Evolutionary conservation across 2,113 vertebrate species (phyloP).

Genomic region (Thymallus thymallus): DNA sequence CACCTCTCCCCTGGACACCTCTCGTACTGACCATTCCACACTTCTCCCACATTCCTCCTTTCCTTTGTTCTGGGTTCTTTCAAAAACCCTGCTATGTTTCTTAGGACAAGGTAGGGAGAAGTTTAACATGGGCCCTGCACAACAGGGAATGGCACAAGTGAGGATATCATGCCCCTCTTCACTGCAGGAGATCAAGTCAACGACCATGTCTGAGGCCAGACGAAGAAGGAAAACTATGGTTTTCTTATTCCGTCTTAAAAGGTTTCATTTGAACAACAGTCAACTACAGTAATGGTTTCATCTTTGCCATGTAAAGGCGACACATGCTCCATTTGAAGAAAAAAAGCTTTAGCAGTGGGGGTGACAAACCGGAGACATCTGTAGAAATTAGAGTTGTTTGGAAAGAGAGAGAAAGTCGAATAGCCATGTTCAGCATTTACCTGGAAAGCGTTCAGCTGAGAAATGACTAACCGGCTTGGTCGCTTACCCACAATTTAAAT

Average conservation of each 20-base stretch:
- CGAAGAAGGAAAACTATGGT: constrained; percentile 25
- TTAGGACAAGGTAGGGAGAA: neutral
- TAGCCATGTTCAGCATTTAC: constrained; percentile 62
- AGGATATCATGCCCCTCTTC: neutral
- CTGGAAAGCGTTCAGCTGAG: constrained; percentile 59
- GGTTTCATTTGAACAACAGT: constrained; percentile 51
- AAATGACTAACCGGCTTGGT: constrained; percentile 58
- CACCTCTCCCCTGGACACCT: neutral
- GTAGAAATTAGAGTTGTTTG: constrained; percentile 55
- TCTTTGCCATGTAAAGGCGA: constrained; percentile 51
- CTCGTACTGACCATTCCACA: neutral
- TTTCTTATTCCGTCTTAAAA: constrained; percentile 16
- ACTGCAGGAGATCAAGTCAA: neutral
- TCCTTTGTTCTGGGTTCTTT: neutral
- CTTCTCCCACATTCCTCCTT: neutral
- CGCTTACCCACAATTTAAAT: constrained; percentile 56
- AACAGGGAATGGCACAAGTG: neutral
- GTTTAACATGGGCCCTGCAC: neutral
- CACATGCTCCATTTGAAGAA: constrained; percentile 49
- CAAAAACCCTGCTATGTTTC: neutral
- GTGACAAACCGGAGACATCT: constrained; percentile 53
- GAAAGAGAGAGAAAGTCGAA: constrained; percentile 46
- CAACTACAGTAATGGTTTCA: constrained; percentile 55
- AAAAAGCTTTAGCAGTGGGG: constrained; percentile 42
- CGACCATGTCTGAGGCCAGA: neutral